Evolutionary conservation across 2,888 invertebrate genomes (phyloP), one percentile per base, ranked within the genome.

Genomic region (Nemurella pictetii): DNA sequence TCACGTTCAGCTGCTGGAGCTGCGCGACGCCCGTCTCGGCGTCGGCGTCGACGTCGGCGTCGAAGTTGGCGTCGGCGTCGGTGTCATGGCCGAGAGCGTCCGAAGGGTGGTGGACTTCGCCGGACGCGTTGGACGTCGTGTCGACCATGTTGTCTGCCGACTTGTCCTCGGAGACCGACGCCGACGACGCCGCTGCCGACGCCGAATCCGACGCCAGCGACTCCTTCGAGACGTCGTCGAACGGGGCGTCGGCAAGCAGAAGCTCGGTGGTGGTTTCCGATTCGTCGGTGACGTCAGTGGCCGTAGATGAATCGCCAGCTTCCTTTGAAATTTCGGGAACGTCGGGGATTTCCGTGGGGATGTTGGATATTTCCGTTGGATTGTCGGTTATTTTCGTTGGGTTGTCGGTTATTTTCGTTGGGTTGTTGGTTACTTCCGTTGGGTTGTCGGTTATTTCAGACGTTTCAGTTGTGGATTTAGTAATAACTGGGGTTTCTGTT

Each of bases 331-430:
- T n/a, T 35, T 35, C 35, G 35, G 35, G 12, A 35, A 35, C 35
- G 5, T 4, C 4, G 35, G 35, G 4, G 35, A 12, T 35, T 4
- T 35, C 55, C 55, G 1, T 3, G 3, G 1, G 20, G 9, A 7
- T 3, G 15, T 55, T 55, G 28, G n/a, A 30, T 3, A 7, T 78
- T 74, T 25, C 75, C 77, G 12, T 77, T 32, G 9, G 32, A 5
- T 55, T 25, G 55, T 0, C 81, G 27, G n/a, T 83, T 81, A 15
- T 85, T 35, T 73, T 81, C 82, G 3, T 29, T 26, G 4, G 36
- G 32, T 25, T 3, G 15, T 55, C 20, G 28, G n/a, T n/a, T 3
- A 7, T 78, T 30, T 75, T 75, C 30, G n/a, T 28, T 78, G 28
- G 35, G 32, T 26, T 27, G 55, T 0, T 75, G 27, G n/a, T 83